Percentiles rank a stretch among this genome's conserved stretches.
Conservation (phyloP, 1,140 invertebrate species). For the Sitophilus oryzae region DNA sequence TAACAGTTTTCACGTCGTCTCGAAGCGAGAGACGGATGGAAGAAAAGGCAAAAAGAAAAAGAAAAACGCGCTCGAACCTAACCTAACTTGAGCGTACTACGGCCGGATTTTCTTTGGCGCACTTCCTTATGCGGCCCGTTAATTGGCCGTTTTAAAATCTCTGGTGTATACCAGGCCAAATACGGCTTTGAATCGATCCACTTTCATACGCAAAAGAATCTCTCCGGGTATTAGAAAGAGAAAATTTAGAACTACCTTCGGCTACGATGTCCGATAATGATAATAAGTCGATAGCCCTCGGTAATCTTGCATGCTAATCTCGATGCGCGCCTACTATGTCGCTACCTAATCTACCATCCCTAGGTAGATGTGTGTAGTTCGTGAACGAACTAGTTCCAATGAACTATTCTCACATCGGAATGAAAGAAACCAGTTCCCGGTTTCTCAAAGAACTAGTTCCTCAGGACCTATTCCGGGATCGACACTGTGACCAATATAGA, state of each 20-base stretch:
- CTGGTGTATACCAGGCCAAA: slow-evolving; percentile 22
- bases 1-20: slow-evolving; percentile 11
- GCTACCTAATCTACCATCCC: no score
- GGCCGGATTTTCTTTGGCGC: slow-evolving; percentile 20
- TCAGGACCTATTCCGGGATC: no score
- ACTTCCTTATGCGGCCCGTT: slow-evolving; percentile 18
- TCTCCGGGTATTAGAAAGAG: slow-evolving; percentile 24
- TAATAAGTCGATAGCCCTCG: slow-evolving; percentile 25
- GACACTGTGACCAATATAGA: no score
- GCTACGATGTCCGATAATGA: slow-evolving; percentile 21
- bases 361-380: no score
- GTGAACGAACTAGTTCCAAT: no score
- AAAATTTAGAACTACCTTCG: slow-evolving; percentile 19
- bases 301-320: slow-evolving; percentile 19
- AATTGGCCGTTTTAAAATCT: slow-evolving; percentile 27
- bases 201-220: slow-evolving; percentile 26
- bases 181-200: slow-evolving; percentile 24
- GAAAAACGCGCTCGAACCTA: neutral
- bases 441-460: no score
- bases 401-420: no score
- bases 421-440: no score
- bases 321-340: slow-evolving; percentile 16
- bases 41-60: no score
- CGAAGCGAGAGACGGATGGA: no score
- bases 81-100: no score